Percentiles rank a stretch among this genome's conserved stretches.
These are phyloP conservation scores for Agrypnia vestita DNA, from an alignment of 1,140 invertebrate species.

Conservation along the genomic window DNA sequence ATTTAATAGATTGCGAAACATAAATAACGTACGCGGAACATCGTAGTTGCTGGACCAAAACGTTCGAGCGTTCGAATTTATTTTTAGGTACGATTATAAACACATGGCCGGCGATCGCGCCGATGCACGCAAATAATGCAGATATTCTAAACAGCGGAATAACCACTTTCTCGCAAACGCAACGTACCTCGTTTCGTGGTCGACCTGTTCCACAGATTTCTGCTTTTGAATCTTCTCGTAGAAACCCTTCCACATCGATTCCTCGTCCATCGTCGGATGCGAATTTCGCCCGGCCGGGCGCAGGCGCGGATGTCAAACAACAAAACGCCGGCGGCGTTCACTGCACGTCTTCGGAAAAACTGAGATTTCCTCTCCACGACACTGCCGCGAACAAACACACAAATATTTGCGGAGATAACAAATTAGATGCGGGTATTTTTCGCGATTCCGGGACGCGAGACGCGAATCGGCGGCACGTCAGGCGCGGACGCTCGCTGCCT, in stretches of 20 bases:
- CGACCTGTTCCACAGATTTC: conserved; percentile 73
- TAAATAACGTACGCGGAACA: not conserved
- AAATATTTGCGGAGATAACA: conserved; percentile 16
- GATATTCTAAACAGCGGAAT: no score
- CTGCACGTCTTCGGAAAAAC: conserved; percentile 12
- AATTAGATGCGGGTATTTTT: conserved; percentile 3
- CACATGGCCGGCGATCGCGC: not conserved
- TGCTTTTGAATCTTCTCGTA: conserved; percentile 76
- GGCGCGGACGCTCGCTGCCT: not conserved
- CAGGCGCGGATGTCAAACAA: conserved; percentile 22
- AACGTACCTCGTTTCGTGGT: conserved; percentile 77
- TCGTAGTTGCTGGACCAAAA: not conserved
- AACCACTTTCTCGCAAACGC: not conserved
- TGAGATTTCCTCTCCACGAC: conserved; percentile 2
- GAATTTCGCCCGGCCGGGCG: conserved; percentile 25
- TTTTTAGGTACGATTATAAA: conserved; percentile 34
- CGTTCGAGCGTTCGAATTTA: conserved; percentile 12
- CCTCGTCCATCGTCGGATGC: conserved; percentile 74
- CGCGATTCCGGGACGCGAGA: not conserved
- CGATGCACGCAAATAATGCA: not conserved
- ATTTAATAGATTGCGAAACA: no score
- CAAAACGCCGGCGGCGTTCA: not conserved
- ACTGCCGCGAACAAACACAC: not conserved
- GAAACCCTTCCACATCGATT: conserved; percentile 81
- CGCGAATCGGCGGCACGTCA: not conserved